Base-by-base conservation (phyloP, 2,797 vertebrate species). In the Sorex maritimensis region DNA sequence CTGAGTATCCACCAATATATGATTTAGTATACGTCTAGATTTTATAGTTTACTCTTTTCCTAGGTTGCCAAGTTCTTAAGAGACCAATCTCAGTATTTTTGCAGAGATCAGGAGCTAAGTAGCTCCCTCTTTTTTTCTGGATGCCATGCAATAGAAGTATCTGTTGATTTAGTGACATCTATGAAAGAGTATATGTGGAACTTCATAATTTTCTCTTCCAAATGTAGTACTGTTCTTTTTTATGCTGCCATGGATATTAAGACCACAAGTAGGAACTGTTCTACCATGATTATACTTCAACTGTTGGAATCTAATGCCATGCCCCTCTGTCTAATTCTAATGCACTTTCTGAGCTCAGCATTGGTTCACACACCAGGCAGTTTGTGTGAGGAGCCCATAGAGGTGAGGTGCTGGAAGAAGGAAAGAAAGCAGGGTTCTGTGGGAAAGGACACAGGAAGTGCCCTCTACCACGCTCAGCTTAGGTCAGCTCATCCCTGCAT, bases 381-480 rank as follows among this genome's bases (percentile, higher is more conserved):
- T 55, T 55, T 55, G 52, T 55, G 55, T 6, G 24, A 28, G 34
- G 5, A 46, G 13, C 4, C 17, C 30, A 12, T 2, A 14, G 72
- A 38, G 4, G 41, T 0, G 1, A 6, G 0, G 0, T 2, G 12
- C n/a, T 19, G 10, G 30, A 7, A 1, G 28, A 23, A 11, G 2
- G 30, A 4, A n/a, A 1, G 34, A 19, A 12, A 21, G 26, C 2
- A 1, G 3, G 4, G 2, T 0, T 46, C 2, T 15, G 74, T 8
- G 38, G 58, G 6, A 17, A 0, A 2, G 4, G 44, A 46, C 21
- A 8, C 17, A 19, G 58, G 2, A 10, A n/a, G 30, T 13, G 3
- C 30, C 23, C 14, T 10, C 2, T 19, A 19, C 13, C 52, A 14
- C 1, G 12, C 26, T 44, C 4, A 2, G 6, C 8, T 0, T n/a